phyloP scores from a whole-genome alignment of 1,140 invertebrate genomes.

The Vanessa tameamea region DNA sequence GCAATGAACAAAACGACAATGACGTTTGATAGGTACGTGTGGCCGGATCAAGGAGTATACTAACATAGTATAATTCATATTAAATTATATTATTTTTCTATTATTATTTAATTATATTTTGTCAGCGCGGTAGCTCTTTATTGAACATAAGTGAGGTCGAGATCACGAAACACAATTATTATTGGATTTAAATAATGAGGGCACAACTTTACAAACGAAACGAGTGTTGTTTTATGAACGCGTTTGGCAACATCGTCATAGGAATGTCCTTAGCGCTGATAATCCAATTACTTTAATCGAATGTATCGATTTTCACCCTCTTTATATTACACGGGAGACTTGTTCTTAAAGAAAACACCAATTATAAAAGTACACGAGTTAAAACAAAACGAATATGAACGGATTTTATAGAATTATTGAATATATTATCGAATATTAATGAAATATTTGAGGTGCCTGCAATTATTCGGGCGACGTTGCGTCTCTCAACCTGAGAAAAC shows the following conservation, averaged over 20 bases:
- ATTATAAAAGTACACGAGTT: too few relatives aligned
- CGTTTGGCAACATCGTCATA: slow-evolving; percentile 7
- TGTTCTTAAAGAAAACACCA: background rate
- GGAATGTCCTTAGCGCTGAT: slow-evolving; percentile 9
- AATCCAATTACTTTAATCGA: slow-evolving; percentile 36
- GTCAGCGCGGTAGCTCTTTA: too few relatives aligned
- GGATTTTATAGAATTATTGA: background rate
- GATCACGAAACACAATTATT: slow-evolving; percentile 1
- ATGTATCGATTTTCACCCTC: slow-evolving; percentile 28
- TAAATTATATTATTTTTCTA: too few relatives aligned
- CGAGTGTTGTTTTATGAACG: background rate
- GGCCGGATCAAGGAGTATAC: too few relatives aligned
- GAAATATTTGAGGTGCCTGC: slow-evolving; percentile 1
- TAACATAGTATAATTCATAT: too few relatives aligned
- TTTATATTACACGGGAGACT: slow-evolving; percentile 8
- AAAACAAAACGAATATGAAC: too few relatives aligned
- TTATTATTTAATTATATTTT: too few relatives aligned
- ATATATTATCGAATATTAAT: background rate
- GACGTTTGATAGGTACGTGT: too few relatives aligned
- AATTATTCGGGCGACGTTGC: slow-evolving; percentile 26
- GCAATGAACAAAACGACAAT: too few relatives aligned
- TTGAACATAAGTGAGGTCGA: too few relatives aligned
- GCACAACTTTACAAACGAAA: background rate
- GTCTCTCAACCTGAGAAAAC: slow-evolving; percentile 33
- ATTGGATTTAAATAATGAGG: slow-evolving; percentile 10